phyloP scores from a whole-genome alignment of 2,113 vertebrate genomes.

The Elaphurus davidianus region DNA sequence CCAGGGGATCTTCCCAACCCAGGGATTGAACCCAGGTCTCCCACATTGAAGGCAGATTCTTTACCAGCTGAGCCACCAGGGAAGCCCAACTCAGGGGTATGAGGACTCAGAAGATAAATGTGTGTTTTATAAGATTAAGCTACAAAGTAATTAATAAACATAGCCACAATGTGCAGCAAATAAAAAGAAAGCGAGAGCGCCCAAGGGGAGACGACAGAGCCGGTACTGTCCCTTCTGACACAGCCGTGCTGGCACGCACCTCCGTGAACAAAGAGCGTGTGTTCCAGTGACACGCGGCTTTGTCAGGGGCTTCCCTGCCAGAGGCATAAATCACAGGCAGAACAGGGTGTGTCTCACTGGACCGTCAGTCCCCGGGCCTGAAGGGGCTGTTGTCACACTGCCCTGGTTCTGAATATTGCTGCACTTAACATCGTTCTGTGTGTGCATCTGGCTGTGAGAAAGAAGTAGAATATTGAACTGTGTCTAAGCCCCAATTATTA shows the following conservation, averaged over 20 bases:
- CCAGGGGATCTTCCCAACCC: not conserved
- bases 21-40: not conserved
- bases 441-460: constrained; percentile 1
- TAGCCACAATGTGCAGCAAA: constrained; percentile 57
- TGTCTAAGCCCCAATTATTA: not conserved
- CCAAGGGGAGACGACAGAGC: constrained; percentile 55
- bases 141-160: constrained; percentile 66
- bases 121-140: constrained; percentile 34
- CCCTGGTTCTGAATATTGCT: constrained; percentile 35
- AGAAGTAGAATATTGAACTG: not conserved
- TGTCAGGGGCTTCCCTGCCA: constrained; percentile 74
- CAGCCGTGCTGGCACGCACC: constrained; percentile 71
- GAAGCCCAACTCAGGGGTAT: not conserved
- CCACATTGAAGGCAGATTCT: not conserved
- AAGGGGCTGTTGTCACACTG: constrained; percentile 53
- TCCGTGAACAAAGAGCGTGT: constrained; percentile 76
- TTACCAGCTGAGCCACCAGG: not conserved
- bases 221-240: constrained; percentile 59
- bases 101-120: constrained; percentile 36
- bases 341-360: constrained; percentile 68
- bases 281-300: constrained; percentile 75
- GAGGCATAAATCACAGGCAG: constrained; percentile 73
- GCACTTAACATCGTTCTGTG: not conserved
- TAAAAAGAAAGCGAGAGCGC: constrained; percentile 43
- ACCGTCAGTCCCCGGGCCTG: constrained; percentile 34